Evolutionary conservation across 2,888 invertebrate species (phyloP).

Genomic region (Gymnocheta viridis): DNA sequence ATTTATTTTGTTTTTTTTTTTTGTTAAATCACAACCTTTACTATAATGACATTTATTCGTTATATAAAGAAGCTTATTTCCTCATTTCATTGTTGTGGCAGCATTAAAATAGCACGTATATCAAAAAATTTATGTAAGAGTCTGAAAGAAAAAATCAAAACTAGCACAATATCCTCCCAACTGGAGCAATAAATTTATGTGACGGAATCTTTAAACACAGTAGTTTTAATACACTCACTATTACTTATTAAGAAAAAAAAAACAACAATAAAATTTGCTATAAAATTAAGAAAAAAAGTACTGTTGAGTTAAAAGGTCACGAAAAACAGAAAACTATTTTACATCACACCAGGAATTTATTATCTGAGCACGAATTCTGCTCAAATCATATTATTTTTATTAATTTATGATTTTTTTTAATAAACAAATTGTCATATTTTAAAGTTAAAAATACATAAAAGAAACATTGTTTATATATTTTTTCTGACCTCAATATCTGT

Average conservation of each 20-base stretch:
- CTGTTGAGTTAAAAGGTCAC: background rate
- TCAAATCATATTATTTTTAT: too few species aligned
- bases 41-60: conserved; percentile 37
- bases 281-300: background rate
- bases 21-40: conserved; percentile 40
- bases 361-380: too few species aligned
- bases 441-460: too few species aligned
- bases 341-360: too few species aligned
- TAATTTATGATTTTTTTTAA: too few species aligned
- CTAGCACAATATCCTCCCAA: conserved; percentile 16
- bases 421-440: too few species aligned
- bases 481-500: too few species aligned
- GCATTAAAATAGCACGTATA: conserved; percentile 30
- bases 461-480: too few species aligned
- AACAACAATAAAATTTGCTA: background rate
- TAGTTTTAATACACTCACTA: conserved; percentile 17
- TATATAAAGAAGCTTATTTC: conserved; percentile 16
- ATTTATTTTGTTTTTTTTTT: too few species aligned
- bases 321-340: too few species aligned
- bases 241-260: background rate
- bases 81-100: background rate
- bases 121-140: conserved; percentile 7
- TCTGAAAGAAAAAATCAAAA: conserved; percentile 19
- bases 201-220: conserved; percentile 36
- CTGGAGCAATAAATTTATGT: conserved; percentile 31